Percentiles rank a stretch among this genome's conserved stretches.
Conservation (phyloP, 2,113 vertebrate genomes). For the Ciconia stormi region DNA sequence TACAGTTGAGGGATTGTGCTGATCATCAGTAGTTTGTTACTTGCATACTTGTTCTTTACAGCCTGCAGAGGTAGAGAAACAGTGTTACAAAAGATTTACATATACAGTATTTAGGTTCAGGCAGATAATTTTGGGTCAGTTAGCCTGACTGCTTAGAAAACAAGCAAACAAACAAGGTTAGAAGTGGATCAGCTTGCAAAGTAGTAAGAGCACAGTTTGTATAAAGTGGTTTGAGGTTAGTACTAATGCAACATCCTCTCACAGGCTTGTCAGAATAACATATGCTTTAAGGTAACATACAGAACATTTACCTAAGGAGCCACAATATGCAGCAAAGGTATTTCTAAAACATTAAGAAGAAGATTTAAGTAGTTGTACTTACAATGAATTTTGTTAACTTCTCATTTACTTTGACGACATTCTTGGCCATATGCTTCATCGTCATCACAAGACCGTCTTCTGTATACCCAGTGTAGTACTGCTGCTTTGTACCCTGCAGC, state of each 20-base stretch:
- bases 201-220: background rate
- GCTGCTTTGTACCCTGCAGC: constrained; percentile 82
- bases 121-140: background rate
- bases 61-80: constrained; percentile 72
- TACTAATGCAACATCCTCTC: background rate
- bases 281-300: background rate
- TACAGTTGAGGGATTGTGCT: constrained; percentile 85
- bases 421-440: constrained; percentile 92
- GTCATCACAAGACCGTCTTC: constrained; percentile 77
- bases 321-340: background rate
- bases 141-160: background rate
- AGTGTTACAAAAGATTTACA: background rate
- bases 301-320: background rate
- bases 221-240: background rate
- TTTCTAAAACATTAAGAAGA: background rate
- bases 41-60: constrained; percentile 88
- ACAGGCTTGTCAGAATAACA: background rate
- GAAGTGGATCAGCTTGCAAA: background rate
- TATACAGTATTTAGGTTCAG: background rate
- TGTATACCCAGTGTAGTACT: constrained; percentile 85
- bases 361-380: constrained; percentile 45
- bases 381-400: constrained; percentile 84
- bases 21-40: constrained; percentile 84
- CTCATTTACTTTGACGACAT: constrained; percentile 82
- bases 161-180: background rate